Percentiles rank a stretch among this genome's conserved stretches.
Evolutionary conservation across 2,797 vertebrate species (phyloP).

Genomic region (Falco columbarius): DNA sequence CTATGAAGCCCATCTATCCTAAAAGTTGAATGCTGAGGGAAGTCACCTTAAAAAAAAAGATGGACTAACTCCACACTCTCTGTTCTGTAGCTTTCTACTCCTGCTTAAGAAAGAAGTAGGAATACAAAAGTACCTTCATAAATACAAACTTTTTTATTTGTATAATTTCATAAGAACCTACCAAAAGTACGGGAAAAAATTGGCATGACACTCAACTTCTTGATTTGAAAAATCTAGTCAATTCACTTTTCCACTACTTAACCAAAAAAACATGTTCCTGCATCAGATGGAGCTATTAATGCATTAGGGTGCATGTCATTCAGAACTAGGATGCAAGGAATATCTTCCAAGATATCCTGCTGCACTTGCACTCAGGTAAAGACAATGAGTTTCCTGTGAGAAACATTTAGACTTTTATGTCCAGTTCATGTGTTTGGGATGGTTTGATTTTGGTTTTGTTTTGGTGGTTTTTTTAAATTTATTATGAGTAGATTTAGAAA

Average conservation of each 20-base stretch:
- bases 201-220: background rate
- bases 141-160: background rate
- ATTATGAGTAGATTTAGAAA: background rate
- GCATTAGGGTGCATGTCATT: background rate
- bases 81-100: background rate
- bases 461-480: fast-evolving
- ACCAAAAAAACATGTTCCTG: background rate
- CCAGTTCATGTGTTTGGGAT: fast-evolving
- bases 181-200: background rate
- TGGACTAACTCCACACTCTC: background rate
- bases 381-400: background rate
- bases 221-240: background rate
- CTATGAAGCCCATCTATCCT: background rate
- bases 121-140: background rate
- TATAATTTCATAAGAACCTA: background rate
- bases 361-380: background rate
- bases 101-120: background rate
- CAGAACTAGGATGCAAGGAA: background rate
- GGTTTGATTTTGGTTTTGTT: too few species aligned
- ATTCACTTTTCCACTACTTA: background rate
- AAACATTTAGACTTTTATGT: background rate
- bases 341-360: background rate
- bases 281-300: background rate
- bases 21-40: background rate
- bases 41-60: background rate